Base-by-base conservation (phyloP, 2,888 invertebrate genomes). In the Eledona agricola region DNA sequence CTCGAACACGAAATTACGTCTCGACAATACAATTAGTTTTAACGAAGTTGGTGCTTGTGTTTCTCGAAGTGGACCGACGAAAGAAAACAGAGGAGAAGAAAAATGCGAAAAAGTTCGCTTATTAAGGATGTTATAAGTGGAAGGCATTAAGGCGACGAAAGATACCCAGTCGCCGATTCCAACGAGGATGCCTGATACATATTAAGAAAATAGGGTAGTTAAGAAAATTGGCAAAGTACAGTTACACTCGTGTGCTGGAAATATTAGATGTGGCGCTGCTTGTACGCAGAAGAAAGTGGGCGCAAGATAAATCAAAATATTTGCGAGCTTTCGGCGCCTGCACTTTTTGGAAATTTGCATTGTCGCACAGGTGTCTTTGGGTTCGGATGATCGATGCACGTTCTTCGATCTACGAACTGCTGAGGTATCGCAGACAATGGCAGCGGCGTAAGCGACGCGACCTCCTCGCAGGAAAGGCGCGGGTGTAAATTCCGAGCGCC, bases 191-290 rank as follows among this genome's bases (percentile, higher is more conserved):
- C 50, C 51, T 53, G 57, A 67, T 66, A 62, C 66, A 67, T 72
- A 72, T 73, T 72, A 71, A 71, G 72, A 71, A 72, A 72, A 72
- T 70, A 63, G 72, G 71, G 70, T 72, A 70, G 72, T 72, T 72
- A 72, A 69, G 72, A 66, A 71, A 72, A 72, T 72, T 72, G 72
- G 70, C 65, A 69, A 72, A 72, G 70, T 71, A n/a, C n/a, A 71
- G 70, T 66, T 69, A 66, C 65, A 70, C 66, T 71, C 71, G 69
- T 70, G 67, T 69, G 69, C 69, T 58, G 64, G 62, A 67, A 65
- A 70, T 72, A 73, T 73, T 73, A 73, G 70, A 69, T 72, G 69
- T 65, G 60, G 65, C 65, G n/a, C n/a, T n/a, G n/a, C n/a, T n/a
- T n/a, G n/a, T n/a, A n/a, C n/a, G n/a, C n/a, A n/a, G n/a, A n/a